These are phyloP conservation scores for Myrmophylax atrothorax DNA, from an alignment of 2,113 vertebrate species.

Conservation along the genomic window DNA sequence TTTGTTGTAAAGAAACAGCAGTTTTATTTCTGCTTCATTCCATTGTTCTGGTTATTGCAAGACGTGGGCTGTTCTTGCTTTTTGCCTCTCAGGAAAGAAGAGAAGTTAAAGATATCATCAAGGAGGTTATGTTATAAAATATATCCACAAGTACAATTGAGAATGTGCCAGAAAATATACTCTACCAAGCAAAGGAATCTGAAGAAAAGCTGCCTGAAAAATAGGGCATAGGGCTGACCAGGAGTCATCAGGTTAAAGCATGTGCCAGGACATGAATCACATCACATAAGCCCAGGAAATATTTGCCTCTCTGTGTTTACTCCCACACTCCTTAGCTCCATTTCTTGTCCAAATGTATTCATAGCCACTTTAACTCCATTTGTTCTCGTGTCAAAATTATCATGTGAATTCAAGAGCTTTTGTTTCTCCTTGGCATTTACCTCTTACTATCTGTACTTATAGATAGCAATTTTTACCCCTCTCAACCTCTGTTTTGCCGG, in stretches of 20 bases:
- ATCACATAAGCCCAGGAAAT: not conserved
- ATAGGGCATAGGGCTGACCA: not conserved
- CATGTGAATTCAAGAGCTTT: not conserved
- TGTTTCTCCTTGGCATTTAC: not conserved
- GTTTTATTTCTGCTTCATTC: not conserved
- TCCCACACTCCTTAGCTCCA: not conserved
- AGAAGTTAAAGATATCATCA: not conserved
- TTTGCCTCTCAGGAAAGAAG: not conserved
- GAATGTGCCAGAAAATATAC: not conserved
- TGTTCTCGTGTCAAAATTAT: slow-evolving; percentile 15
- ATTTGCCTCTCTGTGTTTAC: not conserved
- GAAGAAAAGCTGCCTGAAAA: slow-evolving; percentile 11
- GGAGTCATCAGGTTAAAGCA: not conserved
- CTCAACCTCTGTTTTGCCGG: not conserved
- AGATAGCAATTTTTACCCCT: not conserved
- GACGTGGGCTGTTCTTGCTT: not conserved
- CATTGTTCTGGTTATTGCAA: not conserved
- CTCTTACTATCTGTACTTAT: not conserved
- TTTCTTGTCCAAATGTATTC: slow-evolving; percentile 9
- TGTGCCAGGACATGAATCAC: not conserved
- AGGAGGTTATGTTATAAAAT: not conserved
- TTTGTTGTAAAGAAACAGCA: not conserved
- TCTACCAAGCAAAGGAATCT: not conserved
- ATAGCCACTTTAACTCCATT: not conserved
- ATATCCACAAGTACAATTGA: not conserved